Base-by-base conservation (phyloP, 2,797 vertebrate genomes). In the Euthynnus affinis region DNA sequence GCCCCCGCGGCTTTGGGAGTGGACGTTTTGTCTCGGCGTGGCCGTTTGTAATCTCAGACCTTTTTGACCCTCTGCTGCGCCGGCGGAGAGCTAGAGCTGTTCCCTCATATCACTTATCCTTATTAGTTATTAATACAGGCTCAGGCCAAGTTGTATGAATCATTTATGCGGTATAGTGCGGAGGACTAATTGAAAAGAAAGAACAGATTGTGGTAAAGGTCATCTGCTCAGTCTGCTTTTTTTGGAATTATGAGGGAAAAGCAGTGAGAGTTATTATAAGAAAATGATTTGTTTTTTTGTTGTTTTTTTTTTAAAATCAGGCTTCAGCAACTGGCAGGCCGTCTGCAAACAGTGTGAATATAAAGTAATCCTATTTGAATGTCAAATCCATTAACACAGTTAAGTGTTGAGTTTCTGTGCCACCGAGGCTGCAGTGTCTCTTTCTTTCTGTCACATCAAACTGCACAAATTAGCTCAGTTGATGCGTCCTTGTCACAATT, bases 101-200 rank as follows among this genome's bases (percentile, higher is more conserved):
- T 72, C 78, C 81, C 64, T 52, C 56, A 53, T 52, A 44, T 78
- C 68, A 66, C 80, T 85, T 64, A 74, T 75, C 62, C 27, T 27
- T 68, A 76, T 79, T 85, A 78, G 87, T 75, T 70, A 85, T 87
- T 62, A 87, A 85, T 75, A 73, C 78, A 22, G 3, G 29, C 71
- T 23, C 51, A 5, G 59, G 59, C 53, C 14, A 42, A 51, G 61
- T 22, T 56, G 40, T 29, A 52, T 86, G 75, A 80, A 82, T 86
- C 44, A 72, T 84, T 77, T 40, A 81, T 81, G 73, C 23, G 12
- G 49, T 5, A n/a, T n/a, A 29, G 37, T 34, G 75, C 60, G 65
- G 46, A 48, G 70, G 70, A 70, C 74, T 74, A 75, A 87, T 61
- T 80, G 76, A 80, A 82, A 76, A 70, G 62, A 73, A 71, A 68